Percentiles rank a stretch among this genome's conserved stretches.
Evolutionary conservation across 2,888 invertebrate species (phyloP).

Genomic region (Kuschelorhynchus macadamiae): DNA sequence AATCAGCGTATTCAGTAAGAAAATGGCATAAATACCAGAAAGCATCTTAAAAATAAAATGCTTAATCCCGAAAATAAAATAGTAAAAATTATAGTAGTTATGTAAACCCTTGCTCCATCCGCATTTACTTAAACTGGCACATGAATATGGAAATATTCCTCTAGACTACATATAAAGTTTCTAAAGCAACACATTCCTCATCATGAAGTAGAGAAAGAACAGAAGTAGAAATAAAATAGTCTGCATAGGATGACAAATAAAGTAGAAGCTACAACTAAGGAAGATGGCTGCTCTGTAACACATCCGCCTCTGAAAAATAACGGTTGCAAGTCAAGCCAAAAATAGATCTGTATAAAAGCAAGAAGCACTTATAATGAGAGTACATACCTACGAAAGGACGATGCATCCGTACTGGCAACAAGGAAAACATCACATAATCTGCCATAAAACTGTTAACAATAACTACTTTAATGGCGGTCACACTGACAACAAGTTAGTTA

Average conservation of each 20-base stretch:
- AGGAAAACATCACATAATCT: not conserved
- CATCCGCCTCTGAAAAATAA: constrained; percentile 52
- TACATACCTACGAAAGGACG: constrained; percentile 13
- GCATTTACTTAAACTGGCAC: no score
- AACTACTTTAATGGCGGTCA: constrained; percentile 4
- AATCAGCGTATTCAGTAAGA: no score
- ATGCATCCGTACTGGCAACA: constrained; percentile 25
- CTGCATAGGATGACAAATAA: constrained; percentile 61
- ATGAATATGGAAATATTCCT: no score
- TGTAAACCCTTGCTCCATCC: no score
- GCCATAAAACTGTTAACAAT: not conserved
- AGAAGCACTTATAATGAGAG: not conserved
- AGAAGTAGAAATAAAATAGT: constrained; percentile 59
- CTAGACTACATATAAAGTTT: no score
- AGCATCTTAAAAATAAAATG: no score
- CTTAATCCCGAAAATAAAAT: no score
- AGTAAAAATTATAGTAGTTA: no score
- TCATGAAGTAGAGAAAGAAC: constrained; percentile 50
- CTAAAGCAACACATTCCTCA: constrained; percentile 23
- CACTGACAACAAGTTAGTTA: constrained; percentile 21
- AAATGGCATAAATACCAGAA: no score
- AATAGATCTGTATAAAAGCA: constrained; percentile 13
- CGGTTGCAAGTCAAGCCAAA: not conserved
- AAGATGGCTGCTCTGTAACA: constrained; percentile 54
- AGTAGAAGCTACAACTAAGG: constrained; percentile 59